Evolutionary conservation across 2,888 invertebrate species (phyloP).

Genomic region (Polydrusus cervinus): DNA sequence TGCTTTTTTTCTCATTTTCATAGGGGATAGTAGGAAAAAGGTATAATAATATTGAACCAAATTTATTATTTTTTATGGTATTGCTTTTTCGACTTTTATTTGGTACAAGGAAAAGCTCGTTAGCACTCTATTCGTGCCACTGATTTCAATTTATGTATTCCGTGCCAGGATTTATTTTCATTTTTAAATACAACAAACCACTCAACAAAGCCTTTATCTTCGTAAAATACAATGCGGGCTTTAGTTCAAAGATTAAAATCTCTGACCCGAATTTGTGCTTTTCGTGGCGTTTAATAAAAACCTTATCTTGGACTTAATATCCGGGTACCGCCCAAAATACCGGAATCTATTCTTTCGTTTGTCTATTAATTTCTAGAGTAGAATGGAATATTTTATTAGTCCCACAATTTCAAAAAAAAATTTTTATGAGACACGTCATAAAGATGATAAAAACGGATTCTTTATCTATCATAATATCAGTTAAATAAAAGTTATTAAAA

Average conservation of each 20-base stretch:
- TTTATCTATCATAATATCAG: no score
- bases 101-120: conserved; percentile 36
- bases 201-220: conserved; percentile 52
- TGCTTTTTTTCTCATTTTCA: no score
- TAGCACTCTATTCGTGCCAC: conserved; percentile 40
- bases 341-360: background rate
- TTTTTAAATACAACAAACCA: conserved; percentile 54
- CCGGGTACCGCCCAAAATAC: background rate
- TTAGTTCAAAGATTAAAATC: conserved; percentile 28
- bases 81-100: no score
- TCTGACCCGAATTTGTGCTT: conserved; percentile 33
- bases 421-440: no score
- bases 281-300: conserved; percentile 19
- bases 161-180: conserved; percentile 43
- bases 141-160: conserved; percentile 41
- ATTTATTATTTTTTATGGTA: no score
- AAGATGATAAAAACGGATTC: no score
- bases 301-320: background rate
- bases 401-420: no score
- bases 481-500: no score
- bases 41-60: no score
- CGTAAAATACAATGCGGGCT: conserved; percentile 54
- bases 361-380: no score
- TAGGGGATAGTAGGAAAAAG: no score
- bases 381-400: no score